Conservation (phyloP, 2,888 invertebrate species). For the Euproctis similis region DNA sequence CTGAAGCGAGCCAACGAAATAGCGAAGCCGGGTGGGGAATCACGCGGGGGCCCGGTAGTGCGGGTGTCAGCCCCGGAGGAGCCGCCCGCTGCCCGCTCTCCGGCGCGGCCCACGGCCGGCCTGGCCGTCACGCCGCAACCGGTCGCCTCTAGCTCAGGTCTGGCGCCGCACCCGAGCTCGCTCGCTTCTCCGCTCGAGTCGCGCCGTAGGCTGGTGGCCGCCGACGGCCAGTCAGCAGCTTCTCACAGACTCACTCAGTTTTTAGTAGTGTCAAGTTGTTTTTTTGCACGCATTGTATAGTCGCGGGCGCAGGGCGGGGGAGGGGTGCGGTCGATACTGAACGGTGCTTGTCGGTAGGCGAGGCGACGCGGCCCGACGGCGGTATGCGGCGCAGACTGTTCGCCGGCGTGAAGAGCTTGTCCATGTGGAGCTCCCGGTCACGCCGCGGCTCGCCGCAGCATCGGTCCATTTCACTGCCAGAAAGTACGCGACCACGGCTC, state of each 20-base stretch:
- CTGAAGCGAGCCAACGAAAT: constrained; percentile 96
- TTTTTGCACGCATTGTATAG: constrained; percentile 65
- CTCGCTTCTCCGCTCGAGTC: constrained; percentile 59
- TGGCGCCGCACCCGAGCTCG: constrained; percentile 62
- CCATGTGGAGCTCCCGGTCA: constrained; percentile 82
- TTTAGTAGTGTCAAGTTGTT: constrained; percentile 67
- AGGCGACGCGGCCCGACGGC: constrained; percentile 73
- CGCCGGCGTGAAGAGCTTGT: constrained; percentile 87
- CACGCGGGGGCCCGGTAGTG: constrained; percentile 64
- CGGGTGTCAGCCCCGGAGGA: constrained; percentile 63
- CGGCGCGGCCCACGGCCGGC: constrained; percentile 66
- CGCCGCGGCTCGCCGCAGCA: constrained; percentile 83
- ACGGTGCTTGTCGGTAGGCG: constrained; percentile 70
- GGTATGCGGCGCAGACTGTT: constrained; percentile 85
- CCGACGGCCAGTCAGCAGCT: constrained; percentile 50
- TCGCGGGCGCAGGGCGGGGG: constrained; percentile 65
- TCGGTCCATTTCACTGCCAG: constrained; percentile 90
- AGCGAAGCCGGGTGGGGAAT: constrained; percentile 76
- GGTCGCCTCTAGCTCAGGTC: constrained; percentile 82
- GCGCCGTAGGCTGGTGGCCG: constrained; percentile 53
- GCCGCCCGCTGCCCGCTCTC: constrained; percentile 57
- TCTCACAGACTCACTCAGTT: constrained; percentile 65
- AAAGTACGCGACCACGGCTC: constrained; percentile 81
- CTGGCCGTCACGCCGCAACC: constrained; percentile 81
- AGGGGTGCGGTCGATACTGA: constrained; percentile 61